Percentiles rank a stretch among this genome's conserved stretches.
Conservation (phyloP, 2,113 vertebrate genomes). For the Phaethornis superciliosus region DNA sequence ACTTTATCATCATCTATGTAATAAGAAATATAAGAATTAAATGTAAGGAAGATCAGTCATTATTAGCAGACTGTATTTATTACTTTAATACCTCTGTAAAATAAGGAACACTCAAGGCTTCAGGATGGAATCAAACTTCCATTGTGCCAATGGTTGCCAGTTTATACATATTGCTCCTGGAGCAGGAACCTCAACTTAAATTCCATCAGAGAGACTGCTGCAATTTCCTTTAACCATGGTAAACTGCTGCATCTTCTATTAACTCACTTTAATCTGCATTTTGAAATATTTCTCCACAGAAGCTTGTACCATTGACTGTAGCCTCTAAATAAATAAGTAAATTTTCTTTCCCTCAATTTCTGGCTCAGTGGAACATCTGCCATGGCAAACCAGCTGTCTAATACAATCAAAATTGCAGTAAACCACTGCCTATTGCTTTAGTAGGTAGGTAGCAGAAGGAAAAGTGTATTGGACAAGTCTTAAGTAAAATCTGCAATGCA, state of each 20-base stretch:
- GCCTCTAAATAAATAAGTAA: neutral
- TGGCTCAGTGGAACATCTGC: neutral
- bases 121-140: neutral
- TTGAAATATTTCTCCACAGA: neutral
- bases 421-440: neutral
- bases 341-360: neutral
- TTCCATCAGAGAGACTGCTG: neutral
- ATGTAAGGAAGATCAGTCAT: neutral
- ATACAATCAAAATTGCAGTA: neutral
- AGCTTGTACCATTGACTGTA: neutral
- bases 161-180: accelerated
- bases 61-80: neutral
- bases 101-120: neutral
- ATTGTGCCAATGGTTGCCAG: neutral
- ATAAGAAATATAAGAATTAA: neutral
- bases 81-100: neutral
- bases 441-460: neutral
- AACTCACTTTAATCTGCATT: neutral
- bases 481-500: neutral
- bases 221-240: neutral
- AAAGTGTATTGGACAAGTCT: neutral
- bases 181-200: neutral
- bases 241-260: neutral
- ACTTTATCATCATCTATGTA: neutral
- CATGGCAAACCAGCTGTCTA: neutral